These are phyloP conservation scores for Octodon degus DNA, from an alignment of 2,113 vertebrate genomes.

Conservation along the genomic window DNA sequence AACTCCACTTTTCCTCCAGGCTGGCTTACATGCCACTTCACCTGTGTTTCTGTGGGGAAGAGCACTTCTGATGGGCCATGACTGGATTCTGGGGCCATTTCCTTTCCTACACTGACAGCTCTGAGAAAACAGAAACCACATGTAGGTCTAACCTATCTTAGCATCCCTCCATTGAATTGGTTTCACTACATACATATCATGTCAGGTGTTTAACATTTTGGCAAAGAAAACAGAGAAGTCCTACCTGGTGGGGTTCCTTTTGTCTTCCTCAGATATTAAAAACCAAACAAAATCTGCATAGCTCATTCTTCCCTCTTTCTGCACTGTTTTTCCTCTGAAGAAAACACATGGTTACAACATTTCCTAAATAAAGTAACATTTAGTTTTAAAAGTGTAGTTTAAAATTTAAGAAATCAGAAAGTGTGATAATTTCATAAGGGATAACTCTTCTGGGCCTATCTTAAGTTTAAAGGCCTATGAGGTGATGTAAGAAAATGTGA, in stretches of 20 bases:
- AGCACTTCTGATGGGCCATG: neutral
- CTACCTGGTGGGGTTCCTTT: conserved; percentile 97
- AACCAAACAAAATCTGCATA: conserved; percentile 99
- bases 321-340: conserved; percentile 93
- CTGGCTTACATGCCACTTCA: neutral
- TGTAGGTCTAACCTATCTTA: neutral
- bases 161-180: neutral
- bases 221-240: conserved; percentile 56
- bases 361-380: conserved; percentile 52
- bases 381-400: conserved; percentile 60
- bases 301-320: conserved; percentile 97
- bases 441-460: neutral
- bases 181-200: neutral
- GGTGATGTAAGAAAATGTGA: conserved; percentile 45
- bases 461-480: conserved; percentile 23
- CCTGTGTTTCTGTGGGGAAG: neutral
- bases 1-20: neutral
- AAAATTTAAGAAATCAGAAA: neutral
- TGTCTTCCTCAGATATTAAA: conserved; percentile 98
- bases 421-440: neutral
- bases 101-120: neutral
- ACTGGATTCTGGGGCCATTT: neutral
- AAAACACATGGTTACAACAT: conserved; percentile 76
- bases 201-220: neutral
- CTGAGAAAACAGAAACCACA: neutral